These are phyloP conservation scores for Malacoraja senta DNA, from an alignment of 2,797 vertebrate genomes.

Conservation along the genomic window DNA sequence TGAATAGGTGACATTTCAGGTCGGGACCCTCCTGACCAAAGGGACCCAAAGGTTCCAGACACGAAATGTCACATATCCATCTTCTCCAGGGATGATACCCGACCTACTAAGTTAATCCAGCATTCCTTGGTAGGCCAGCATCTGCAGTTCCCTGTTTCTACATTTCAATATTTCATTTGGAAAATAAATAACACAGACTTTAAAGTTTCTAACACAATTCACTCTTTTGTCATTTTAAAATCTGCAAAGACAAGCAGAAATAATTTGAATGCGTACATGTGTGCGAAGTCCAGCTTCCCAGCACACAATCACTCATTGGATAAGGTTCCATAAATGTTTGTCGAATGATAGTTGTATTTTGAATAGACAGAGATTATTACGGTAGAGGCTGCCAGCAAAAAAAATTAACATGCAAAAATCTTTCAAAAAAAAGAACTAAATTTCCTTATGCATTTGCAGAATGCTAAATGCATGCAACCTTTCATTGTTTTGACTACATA, in stretches of 20 bases:
- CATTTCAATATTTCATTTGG: not conserved
- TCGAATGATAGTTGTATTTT: too few species aligned
- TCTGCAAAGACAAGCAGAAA: too few species aligned
- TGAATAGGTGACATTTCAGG: too few species aligned
- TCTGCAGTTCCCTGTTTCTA: too few species aligned
- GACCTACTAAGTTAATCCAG: too few species aligned
- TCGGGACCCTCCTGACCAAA: too few species aligned
- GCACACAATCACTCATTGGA: not conserved
- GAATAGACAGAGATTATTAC: not conserved
- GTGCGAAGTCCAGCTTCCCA: not conserved
- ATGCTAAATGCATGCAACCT: not conserved
- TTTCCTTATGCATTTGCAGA: not conserved
- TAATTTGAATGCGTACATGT: too few species aligned
- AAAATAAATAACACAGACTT: not conserved
- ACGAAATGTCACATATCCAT: too few species aligned
- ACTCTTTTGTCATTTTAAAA: not conserved
- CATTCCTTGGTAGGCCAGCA: too few species aligned
- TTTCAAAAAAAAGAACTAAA: not conserved
- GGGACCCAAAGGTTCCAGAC: too few species aligned
- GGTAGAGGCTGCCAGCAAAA: not conserved
- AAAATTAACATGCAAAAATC: not conserved
- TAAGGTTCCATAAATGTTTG: not conserved
- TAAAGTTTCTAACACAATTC: not conserved
- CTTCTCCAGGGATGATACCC: too few species aligned
- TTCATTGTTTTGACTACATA: conserved; percentile 16